Evolutionary conservation across 2,113 vertebrate species (phyloP), one percentile per base, ranked within the genome.

Genomic region (Periophthalmodon schlosseri): DNA sequence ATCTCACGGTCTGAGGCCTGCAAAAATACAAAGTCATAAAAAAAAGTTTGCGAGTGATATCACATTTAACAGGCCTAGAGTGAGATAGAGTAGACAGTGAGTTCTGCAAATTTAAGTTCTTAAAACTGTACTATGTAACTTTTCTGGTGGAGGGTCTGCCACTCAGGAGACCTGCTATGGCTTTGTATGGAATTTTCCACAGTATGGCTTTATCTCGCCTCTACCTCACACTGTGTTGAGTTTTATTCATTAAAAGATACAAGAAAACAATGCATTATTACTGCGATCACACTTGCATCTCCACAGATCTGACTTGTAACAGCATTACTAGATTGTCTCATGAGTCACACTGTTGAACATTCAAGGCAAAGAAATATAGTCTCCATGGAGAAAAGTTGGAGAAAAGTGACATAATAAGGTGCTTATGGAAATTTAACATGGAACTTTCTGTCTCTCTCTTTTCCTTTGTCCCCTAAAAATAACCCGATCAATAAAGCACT

Each of bases 1-100:
- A 99, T 97, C 92, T 99, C 98, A 1, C 84, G 95, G 88, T 98
- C 97, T 18, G 97, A 97, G 24, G 98, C 98, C 98, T 99, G 89
- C 2, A 87, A 88, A 76, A 76, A 8, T 23, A 63, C 34, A 58
- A 2, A 14, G 28, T 20, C 44, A 50, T 36, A 5, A 76, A n/a
- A 56, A 58, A 52, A 18, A 8, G 50, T 52, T 1, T 20, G 16
- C 6, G 16, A 52, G 50, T 52, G 18, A 20, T 52, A 14, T 15
- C 15, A 50, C 5, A 4, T 50, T 18, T 18, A 50, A 16, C 14
- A 50, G 49, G 0, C 47, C 3, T 47, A 14, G 10, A 54, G 52
- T 54, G 52, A 54, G 52, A 24, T 3, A 20, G 10, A 61, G 5
- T 5, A 46, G 36, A 49, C 47, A 16, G 47, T 49, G 36, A 49